Base-by-base conservation (phyloP, 2,888 invertebrate genomes). In the Cenopis cana region DNA sequence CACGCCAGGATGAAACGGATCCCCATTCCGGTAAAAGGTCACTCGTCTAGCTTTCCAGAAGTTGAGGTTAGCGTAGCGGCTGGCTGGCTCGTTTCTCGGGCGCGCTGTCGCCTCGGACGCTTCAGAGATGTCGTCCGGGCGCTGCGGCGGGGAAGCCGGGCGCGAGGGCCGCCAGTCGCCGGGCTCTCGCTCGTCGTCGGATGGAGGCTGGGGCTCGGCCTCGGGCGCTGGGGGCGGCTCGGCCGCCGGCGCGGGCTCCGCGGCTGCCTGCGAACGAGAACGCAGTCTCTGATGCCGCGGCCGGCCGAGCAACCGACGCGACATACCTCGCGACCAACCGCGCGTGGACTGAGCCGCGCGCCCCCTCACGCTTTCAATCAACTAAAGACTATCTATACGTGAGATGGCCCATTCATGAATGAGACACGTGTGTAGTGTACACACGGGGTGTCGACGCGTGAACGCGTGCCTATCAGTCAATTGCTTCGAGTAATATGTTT, bases 21-120 rank as follows among this genome's bases (percentile, higher is more conserved):
- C 98, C 3, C 98, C 98, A 94, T 98, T 99, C 85, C 97, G 96
- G 91, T 97, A 98, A 89, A 99, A 98, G 1, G 97, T 96, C 71
- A 98, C 97, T 65, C 98, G 94, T 72, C 97, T 94, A 0, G 98
- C 97, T 81, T 97, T 95, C 98, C 98, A 98, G 85, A 97, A 97
- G 76, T 97, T 97, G 65, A 97, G 94, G 86, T 97, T 97, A 76
- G 95, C 96, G 89, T 97, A 97, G 79, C 95, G 92, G 85, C 95
- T 94, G 70, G 94, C 84, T 78, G 95, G 94, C 88, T 95, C 90
- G 77, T 93, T 86, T 88, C 86, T 93, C 87, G 93, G 95, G 91
- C 94, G 94, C 89, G 88, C 94, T 93, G 90, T 95, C 0, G 86
- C 85, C 75, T 93, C 93, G 1, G 93, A 93, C 9, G 90, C 91